Evolutionary conservation across 2,797 vertebrate genomes (phyloP).

Genomic region (Oophaga sylvatica): DNA sequence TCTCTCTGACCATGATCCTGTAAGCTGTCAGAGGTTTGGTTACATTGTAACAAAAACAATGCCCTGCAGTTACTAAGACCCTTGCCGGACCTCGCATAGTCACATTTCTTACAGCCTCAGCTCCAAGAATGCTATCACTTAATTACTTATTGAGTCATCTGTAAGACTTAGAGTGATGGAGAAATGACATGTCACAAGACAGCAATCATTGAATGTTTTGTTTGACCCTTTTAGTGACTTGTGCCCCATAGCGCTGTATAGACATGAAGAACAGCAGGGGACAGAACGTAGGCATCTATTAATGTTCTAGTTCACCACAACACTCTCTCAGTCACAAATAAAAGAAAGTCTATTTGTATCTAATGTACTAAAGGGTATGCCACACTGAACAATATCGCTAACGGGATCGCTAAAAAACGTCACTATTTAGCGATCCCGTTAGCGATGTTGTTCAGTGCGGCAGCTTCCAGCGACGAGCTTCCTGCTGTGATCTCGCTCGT

Average conservation of each 20-base stretch:
- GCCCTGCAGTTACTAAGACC: slow-evolving; percentile 9
- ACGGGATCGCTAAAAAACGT: no score
- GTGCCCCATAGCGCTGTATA: slow-evolving; percentile 11
- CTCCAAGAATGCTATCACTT: slow-evolving; percentile 12
- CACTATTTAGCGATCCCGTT: no score
- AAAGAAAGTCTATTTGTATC: slow-evolving; percentile 1
- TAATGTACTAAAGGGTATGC: neutral
- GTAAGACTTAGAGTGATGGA: slow-evolving; percentile 18
- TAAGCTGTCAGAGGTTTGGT: neutral
- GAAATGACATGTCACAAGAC: slow-evolving; percentile 41
- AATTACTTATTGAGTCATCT: slow-evolving; percentile 30
- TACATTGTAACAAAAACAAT: slow-evolving; percentile 6
- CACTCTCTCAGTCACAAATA: neutral
- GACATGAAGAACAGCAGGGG: slow-evolving; percentile 19
- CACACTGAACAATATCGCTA: no score
- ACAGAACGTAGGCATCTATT: neutral
- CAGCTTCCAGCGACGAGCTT: no score
- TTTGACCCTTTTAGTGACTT: slow-evolving; percentile 41
- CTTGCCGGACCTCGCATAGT: neutral
- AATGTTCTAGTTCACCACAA: neutral
- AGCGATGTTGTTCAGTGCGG: no score
- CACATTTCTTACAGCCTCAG: neutral
- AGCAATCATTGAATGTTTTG: slow-evolving; percentile 35
- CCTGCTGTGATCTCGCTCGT: no score
- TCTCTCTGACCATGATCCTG: neutral